Evolutionary conservation across 2,797 vertebrate genomes (phyloP), one percentile per base, ranked within the genome.

Genomic region (Pogoniulus pusillus): DNA sequence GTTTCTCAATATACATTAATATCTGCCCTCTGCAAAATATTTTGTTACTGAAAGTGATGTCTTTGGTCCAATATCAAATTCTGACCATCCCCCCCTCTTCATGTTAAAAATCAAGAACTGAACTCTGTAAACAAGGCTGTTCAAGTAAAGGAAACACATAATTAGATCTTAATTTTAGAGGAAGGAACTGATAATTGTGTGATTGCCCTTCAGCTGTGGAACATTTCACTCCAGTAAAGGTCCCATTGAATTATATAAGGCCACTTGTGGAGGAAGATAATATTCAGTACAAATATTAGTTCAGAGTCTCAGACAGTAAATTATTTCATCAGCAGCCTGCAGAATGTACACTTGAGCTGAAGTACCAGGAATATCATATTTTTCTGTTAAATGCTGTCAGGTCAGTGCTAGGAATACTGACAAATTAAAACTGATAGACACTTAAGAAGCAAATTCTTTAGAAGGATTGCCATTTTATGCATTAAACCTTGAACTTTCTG

Each of bases 111-210:
- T 79, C 80, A 95, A 71, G 77, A 91, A 62, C 53, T 34, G 71
- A 79, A 53, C 30, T 80, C 78, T 81, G 45, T 75, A 93, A 92
- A 95, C 41, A 93, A 82, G 35, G 43, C 53, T 65, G 16, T 57
- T 87, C 20, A 79, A 84, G 73, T 68, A 77, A 82, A 85, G 82
- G 83, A 94, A 95, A 90, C 62, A 75, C 65, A 74, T 92, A 91
- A 92, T 94, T 93, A 94, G 35, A 86, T 39, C 49, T 81, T 85
- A 87, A 92, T 93, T 93, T 89, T 74, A 91, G 78, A 95, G 62
- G 83, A 94, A 95, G 85, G 71, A 91, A 89, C 71, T 74, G 64
- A 70, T 94, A 93, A 91, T 76, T 92, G 57, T 87, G 77, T 87
- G 74, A 91, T 95, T 95, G 69, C 14, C 64, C 60, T 87, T 83